Percentiles rank a stretch among this genome's conserved stretches.
Evolutionary conservation across 2,888 invertebrate species (phyloP).

Genomic region (Apotomis betuletana): DNA sequence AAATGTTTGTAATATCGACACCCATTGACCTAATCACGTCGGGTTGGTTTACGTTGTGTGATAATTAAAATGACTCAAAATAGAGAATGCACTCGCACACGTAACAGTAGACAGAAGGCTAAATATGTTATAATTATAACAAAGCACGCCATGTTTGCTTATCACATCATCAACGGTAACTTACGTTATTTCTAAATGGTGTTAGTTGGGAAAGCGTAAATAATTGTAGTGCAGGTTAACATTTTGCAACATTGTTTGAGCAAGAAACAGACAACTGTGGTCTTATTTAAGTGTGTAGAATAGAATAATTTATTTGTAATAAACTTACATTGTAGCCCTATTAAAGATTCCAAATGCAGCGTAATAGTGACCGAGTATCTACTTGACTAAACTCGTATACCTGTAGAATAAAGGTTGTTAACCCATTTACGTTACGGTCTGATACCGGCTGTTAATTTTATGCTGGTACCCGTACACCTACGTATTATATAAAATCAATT

Average conservation of each 20-base stretch:
- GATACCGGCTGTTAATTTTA: slow-evolving; percentile 69
- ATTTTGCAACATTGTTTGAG: slow-evolving; percentile 26
- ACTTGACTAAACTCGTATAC: slow-evolving; percentile 42
- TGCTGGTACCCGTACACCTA: slow-evolving; percentile 54
- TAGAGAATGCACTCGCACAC: slow-evolving; percentile 43
- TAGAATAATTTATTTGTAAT: too few species aligned
- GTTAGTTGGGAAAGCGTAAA: slow-evolving; percentile 36
- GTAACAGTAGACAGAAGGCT: slow-evolving; percentile 30
- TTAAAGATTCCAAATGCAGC: slow-evolving; percentile 21
- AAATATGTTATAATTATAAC: slow-evolving; percentile 33
- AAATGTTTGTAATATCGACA: slow-evolving; percentile 61
- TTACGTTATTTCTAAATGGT: slow-evolving; percentile 25
- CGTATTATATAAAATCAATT: slow-evolving; percentile 28
- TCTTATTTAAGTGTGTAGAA: slow-evolving; percentile 20
- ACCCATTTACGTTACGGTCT: slow-evolving; percentile 78
- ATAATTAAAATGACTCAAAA: slow-evolving; percentile 64
- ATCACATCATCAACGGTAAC: slow-evolving; percentile 38
- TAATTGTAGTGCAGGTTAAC: slow-evolving; percentile 28
- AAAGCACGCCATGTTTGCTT: slow-evolving; percentile 35
- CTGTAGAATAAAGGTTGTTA: slow-evolving; percentile 76
- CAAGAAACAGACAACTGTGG: slow-evolving; percentile 9
- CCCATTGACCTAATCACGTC: slow-evolving; percentile 73
- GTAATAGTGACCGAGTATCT: slow-evolving; percentile 40
- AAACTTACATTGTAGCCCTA: slow-evolving; percentile 7
- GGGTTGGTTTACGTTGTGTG: slow-evolving; percentile 61